Base-by-base conservation (phyloP, 1,140 invertebrate genomes). In the Sarcophaga bullata region DNA sequence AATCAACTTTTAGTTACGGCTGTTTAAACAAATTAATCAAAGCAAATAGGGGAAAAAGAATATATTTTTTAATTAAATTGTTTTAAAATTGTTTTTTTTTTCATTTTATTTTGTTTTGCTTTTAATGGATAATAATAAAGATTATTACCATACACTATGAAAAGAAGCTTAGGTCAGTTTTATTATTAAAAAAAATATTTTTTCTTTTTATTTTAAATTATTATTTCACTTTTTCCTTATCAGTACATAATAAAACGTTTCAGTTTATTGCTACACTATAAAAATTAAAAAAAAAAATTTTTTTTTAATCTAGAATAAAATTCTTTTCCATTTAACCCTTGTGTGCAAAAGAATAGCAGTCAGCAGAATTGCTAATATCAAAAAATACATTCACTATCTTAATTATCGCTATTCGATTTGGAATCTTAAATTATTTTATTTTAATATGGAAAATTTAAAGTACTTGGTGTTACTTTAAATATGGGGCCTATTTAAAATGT, bases 141-240 rank as follows among this genome's bases (percentile, higher is more conserved):
- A 58, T n/a, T 58, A 58, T 58, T 68, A 9, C 1, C n/a, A 7
- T 11, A 62, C 8, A 62, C 8, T 15, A 19, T 19, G 25, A 19
- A 19, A 68, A 19, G 19, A 68, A 68, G 9, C 62, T 68, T 68
- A 68, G 62, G 62, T 68, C 62, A 68, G 62, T 68, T 68, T 68
- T 68, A 68, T 68, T 68, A 68, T 68, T 68, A 68, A 68, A 8
- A 17, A 68, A 68, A 8, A 19, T 68, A 8, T 68, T 68, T 6
- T 37, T 68, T 8, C 5, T 68, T 68, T 19, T 68, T 3, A 19
- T 68, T 9, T 17, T 68, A 19, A 17, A 19, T 19, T 25, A 68
- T 8, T 68, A 19, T 68, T 68, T 19, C 50, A 52, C 50, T 52
- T 8, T n/a, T 25, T 25, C n/a, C 17, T 68, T 68, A 9, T 19